phyloP scores from a whole-genome alignment of 2,113 vertebrate genomes.

The Muntiacus muntjak region DNA sequence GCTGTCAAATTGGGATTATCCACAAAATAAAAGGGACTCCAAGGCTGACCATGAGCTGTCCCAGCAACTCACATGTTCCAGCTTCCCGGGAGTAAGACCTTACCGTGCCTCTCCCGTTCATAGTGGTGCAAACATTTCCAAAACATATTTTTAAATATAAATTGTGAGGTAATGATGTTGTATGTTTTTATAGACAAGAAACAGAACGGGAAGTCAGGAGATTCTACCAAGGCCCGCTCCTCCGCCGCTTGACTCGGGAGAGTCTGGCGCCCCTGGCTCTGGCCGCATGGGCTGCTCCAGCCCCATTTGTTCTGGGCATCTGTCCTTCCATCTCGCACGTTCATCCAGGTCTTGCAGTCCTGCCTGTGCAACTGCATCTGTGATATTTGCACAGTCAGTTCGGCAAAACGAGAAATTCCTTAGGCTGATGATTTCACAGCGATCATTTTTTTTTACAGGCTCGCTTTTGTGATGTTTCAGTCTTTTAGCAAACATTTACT shows the following conservation, averaged over 20 bases:
- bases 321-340: accelerated
- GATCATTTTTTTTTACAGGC: neutral
- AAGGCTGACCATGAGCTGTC: neutral
- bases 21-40: neutral
- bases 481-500: neutral
- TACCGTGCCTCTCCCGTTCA: neutral
- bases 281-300: neutral
- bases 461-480: neutral
- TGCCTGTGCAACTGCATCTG: accelerated
- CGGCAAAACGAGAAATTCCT: neutral
- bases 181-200: neutral
- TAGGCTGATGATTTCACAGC: neutral
- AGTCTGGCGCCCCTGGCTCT: neutral
- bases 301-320: accelerated
- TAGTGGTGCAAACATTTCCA: neutral
- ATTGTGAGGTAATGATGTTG: neutral
- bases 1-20: neutral
- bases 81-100: neutral
- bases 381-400: neutral
- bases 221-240: accelerated
- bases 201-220: neutral
- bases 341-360: neutral
- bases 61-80: neutral
- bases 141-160: neutral
- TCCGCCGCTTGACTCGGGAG: accelerated